Evolutionary conservation across 2,888 invertebrate species (phyloP).

Genomic region (Panorpa germanica): DNA sequence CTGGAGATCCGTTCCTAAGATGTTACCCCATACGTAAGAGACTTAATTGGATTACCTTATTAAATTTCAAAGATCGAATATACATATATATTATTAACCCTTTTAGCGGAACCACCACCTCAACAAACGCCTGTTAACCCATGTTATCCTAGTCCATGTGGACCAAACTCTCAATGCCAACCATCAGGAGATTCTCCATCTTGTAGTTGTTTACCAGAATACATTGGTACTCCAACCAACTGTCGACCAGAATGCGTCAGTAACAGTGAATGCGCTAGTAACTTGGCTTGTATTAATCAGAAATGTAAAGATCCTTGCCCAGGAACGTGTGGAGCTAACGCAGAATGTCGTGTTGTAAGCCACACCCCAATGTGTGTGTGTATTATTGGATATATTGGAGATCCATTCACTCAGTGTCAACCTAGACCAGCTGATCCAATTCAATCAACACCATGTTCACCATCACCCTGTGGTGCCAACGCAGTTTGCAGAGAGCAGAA

Average conservation of each 20-base stretch:
- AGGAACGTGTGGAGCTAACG: conserved; percentile 60
- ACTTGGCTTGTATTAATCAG: conserved; percentile 62
- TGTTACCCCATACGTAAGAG: conserved; percentile 29
- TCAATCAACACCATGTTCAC: conserved; percentile 42
- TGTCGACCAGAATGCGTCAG: conserved; percentile 72
- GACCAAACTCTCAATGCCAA: conserved; percentile 61
- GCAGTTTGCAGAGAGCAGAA: conserved; percentile 51
- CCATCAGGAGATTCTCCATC: conserved; percentile 49
- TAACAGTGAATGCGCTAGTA: conserved; percentile 61
- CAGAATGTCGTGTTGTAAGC: conserved; percentile 60
- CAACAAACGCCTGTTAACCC: conserved; percentile 27
- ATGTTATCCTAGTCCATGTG: conserved; percentile 63
- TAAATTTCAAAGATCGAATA: too few relatives aligned
- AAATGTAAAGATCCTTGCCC: conserved; percentile 69
- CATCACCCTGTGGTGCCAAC: conserved; percentile 51
- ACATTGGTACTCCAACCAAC: conserved; percentile 59
- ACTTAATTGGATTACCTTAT: too few relatives aligned
- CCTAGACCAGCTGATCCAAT: conserved; percentile 19
- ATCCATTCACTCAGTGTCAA: conserved; percentile 60
- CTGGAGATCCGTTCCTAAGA: conserved; percentile 48
- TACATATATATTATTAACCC: too few relatives aligned
- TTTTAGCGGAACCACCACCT: too few relatives aligned
- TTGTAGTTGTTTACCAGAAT: conserved; percentile 56
- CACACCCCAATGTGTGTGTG: conserved; percentile 73
- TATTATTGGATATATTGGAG: conserved; percentile 49